Conservation (phyloP, 2,113 vertebrate genomes). For the Ginglymostoma cirratum region DNA sequence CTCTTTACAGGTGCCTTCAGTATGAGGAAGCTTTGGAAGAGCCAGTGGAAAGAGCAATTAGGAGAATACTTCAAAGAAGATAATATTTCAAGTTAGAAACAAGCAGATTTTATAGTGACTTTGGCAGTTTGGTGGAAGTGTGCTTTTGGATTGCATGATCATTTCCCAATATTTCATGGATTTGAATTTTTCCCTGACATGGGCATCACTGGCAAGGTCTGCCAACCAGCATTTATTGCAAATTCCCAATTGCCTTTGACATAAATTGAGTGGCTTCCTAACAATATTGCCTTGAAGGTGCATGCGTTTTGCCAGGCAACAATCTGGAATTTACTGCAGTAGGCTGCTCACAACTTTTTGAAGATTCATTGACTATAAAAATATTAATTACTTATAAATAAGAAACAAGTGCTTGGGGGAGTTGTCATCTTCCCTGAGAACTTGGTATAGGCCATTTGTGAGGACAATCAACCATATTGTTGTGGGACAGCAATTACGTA, state of each 20-base stretch:
- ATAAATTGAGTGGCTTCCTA: not conserved
- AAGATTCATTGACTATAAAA: not conserved
- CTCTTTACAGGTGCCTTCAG: not conserved
- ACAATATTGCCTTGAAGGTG: not conserved
- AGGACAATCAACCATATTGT: not conserved
- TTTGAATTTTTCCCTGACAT: not conserved
- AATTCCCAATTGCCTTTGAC: not conserved
- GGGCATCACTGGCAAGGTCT: not conserved
- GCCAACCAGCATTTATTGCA: not conserved
- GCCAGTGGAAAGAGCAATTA: not conserved
- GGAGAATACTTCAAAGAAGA: not conserved
- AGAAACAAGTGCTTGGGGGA: not conserved
- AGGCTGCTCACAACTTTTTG: not conserved
- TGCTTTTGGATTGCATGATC: not conserved
- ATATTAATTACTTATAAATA: not conserved
- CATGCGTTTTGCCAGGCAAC: not conserved
- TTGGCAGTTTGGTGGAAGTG: constrained; percentile 5
- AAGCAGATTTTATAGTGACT: not conserved
- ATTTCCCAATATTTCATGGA: not conserved
- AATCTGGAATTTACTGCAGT: not conserved
- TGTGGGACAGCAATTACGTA: not conserved
- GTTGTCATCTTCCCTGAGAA: not conserved
- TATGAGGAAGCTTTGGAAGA: not conserved
- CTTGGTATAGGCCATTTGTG: not conserved
- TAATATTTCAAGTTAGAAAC: not conserved